phyloP scores from a whole-genome alignment of 2,797 vertebrate species.

The Somateria mollissima region DNA sequence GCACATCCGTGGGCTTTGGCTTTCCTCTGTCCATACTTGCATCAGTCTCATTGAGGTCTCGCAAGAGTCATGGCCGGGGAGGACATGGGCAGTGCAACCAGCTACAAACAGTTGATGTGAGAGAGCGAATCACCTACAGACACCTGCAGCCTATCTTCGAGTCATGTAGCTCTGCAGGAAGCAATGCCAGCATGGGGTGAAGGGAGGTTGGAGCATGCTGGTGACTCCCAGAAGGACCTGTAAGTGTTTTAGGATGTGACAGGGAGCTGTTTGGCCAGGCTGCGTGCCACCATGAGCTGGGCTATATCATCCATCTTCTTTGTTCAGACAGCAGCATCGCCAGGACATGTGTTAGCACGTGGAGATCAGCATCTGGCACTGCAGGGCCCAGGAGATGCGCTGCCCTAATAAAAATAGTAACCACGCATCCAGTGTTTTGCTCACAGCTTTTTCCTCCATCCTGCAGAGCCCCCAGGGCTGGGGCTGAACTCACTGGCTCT shows the following conservation, averaged over 20 bases:
- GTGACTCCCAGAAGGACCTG: neutral
- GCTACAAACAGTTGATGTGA: neutral
- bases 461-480: neutral
- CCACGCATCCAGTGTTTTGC: neutral
- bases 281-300: fast-evolving
- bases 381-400: neutral
- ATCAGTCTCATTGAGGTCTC: neutral
- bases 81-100: fast-evolving
- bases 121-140: neutral
- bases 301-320: conserved; percentile 21
- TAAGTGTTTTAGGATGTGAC: neutral
- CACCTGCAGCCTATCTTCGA: neutral
- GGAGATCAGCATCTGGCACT: conserved; percentile 6
- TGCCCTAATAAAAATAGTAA: conserved; percentile 14
- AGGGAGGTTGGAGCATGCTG: neutral
- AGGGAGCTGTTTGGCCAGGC: neutral
- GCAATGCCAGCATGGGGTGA: neutral
- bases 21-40: neutral
- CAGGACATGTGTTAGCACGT: conserved; percentile 3
- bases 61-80: neutral
- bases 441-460: neutral
- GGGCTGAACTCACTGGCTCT: neutral
- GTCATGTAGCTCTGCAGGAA: fast-evolving
- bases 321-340: neutral
- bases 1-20: neutral